Conservation (phyloP, 2,888 invertebrate genomes). For the Torymus texanus region DNA sequence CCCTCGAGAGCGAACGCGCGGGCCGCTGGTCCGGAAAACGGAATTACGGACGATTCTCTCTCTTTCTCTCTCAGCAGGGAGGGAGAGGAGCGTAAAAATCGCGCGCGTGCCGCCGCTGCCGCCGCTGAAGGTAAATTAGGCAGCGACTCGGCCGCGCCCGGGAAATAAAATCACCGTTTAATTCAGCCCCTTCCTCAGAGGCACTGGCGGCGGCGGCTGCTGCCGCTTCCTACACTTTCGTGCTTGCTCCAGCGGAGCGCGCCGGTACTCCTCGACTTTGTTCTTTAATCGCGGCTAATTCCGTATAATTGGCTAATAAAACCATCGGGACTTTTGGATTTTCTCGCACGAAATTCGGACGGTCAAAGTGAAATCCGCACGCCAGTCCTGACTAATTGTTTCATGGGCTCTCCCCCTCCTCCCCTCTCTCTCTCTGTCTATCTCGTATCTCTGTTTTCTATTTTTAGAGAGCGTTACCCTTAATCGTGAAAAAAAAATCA, state of each 20-base stretch:
- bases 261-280: conserved; percentile 17
- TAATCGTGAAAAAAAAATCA: no score
- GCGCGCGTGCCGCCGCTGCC: neutral
- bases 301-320: conserved; percentile 43
- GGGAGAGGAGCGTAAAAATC: conserved; percentile 32
- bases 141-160: neutral
- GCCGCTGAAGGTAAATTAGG: conserved; percentile 23
- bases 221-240: no score
- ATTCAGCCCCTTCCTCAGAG: conserved; percentile 24
- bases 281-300: conserved; percentile 40
- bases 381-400: no score
- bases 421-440: no score
- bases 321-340: conserved; percentile 16
- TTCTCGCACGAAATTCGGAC: neutral
- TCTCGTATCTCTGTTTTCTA: no score
- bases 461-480: no score
- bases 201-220: no score
- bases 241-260: no score
- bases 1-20: no score
- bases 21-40: conserved; percentile 46
- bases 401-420: no score
- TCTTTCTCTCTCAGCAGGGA: neutral
- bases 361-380: no score
- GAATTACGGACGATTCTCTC: conserved; percentile 34
- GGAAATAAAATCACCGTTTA: conserved; percentile 50